Evolutionary conservation across 2,797 vertebrate species (phyloP).

Genomic region (Xenentodon cancila): DNA sequence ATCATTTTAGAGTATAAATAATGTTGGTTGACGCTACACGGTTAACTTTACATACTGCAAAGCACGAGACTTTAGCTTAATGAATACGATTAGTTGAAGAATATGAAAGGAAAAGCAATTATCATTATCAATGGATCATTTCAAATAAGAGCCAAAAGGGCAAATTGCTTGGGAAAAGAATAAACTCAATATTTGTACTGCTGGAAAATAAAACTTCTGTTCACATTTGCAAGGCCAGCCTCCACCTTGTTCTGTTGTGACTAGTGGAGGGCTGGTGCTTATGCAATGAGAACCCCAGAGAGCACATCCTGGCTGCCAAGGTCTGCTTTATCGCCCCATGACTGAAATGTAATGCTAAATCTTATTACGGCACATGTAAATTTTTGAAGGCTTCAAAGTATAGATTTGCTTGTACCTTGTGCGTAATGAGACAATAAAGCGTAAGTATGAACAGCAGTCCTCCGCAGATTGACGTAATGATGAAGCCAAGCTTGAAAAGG

Average conservation of each 20-base stretch:
- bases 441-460: slow-evolving; percentile 75
- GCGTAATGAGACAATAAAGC: slow-evolving; percentile 77
- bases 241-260: slow-evolving; percentile 19
- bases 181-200: background rate
- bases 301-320: slow-evolving; percentile 19
- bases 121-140: too few species aligned
- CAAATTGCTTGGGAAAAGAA: background rate
- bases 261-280: slow-evolving; percentile 1
- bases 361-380: slow-evolving; percentile 22
- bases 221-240: background rate
- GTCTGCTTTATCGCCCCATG: slow-evolving; percentile 17
- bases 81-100: too few species aligned
- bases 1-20: too few species aligned
- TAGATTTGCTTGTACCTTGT: slow-evolving; percentile 74
- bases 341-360: slow-evolving; percentile 31
- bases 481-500: slow-evolving; percentile 78
- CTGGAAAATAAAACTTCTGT: slow-evolving; percentile 5
- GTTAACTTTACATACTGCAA: too few species aligned
- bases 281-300: slow-evolving; percentile 15
- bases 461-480: slow-evolving; percentile 73
- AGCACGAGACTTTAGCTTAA: too few species aligned
- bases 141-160: background rate
- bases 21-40: too few species aligned
- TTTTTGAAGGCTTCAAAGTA: slow-evolving; percentile 16
- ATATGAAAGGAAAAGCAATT: too few species aligned